These are phyloP conservation scores for Sinocyclocheilus grahami DNA, from an alignment of 2,113 vertebrate genomes.

Conservation along the genomic window DNA sequence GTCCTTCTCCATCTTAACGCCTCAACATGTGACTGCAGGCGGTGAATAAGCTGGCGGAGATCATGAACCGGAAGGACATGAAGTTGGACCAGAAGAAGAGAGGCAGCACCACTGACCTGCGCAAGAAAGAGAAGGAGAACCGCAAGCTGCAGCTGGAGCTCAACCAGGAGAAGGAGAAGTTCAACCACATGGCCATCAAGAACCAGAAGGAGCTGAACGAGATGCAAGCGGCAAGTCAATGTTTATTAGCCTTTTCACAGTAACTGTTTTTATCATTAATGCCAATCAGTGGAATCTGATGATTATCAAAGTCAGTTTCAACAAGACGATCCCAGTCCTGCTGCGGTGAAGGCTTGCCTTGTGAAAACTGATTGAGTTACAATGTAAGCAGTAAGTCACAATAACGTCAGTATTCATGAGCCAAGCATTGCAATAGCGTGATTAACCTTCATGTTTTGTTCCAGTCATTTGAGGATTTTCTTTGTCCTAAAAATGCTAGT, in stretches of 20 bases:
- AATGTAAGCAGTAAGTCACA: too few species aligned
- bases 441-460: too few species aligned
- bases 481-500: too few species aligned
- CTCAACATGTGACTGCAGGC: slow-evolving; percentile 74
- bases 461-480: too few species aligned
- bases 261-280: background rate
- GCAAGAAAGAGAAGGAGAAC: slow-evolving; percentile 99
- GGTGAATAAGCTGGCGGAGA: slow-evolving; percentile 98
- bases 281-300: background rate
- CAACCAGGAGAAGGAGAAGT: slow-evolving; percentile 98
- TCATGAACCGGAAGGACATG: slow-evolving; percentile 99
- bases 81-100: slow-evolving; percentile 95
- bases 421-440: background rate
- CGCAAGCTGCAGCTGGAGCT: slow-evolving; percentile 95
- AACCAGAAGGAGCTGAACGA: slow-evolving; percentile 93
- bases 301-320: background rate
- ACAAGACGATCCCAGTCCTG: background rate
- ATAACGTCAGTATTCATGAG: background rate
- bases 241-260: background rate
- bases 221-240: slow-evolving; percentile 90
- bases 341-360: background rate
- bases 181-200: slow-evolving; percentile 95
- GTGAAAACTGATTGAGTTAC: background rate
- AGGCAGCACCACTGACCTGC: slow-evolving; percentile 92
- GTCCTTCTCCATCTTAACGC: background rate